Evolutionary conservation across 1,140 invertebrate species (phyloP), one percentile per base, ranked within the genome.

Genomic region (Coptotermes formosanus): DNA sequence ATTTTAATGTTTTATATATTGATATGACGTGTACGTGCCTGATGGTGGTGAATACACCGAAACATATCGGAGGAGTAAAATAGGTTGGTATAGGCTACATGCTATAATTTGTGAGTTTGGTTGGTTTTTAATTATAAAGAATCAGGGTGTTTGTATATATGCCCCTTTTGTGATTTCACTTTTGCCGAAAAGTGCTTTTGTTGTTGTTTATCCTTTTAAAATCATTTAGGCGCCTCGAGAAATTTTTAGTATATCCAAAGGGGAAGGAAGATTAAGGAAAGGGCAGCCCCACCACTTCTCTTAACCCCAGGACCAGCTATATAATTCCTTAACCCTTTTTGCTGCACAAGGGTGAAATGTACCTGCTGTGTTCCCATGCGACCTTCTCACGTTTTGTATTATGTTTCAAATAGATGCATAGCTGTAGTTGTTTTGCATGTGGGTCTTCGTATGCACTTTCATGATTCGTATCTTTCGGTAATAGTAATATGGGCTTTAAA

Each of bases 81-180:
- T n/a, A n/a, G n/a, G n/a, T n/a, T n/a, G n/a, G n/a, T n/a, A n/a
- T n/a, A n/a, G n/a, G n/a, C n/a, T n/a, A n/a, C n/a, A n/a, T n/a
- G n/a, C n/a, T n/a, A n/a, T n/a, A n/a, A n/a, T n/a, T n/a, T n/a
- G n/a, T n/a, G n/a, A n/a, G n/a, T n/a, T n/a, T n/a, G n/a, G n/a
- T n/a, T n/a, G n/a, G n/a, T n/a, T n/a, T n/a, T n/a, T n/a, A n/a
- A n/a, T n/a, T n/a, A n/a, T n/a, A n/a, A n/a, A n/a, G 38, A 38
- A 38, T 38, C 38, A 38, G 38, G 2, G 38, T 38, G 4, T 38
- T 38, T 2, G 4, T 38, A 38, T 4, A 2, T 38, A 38, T 38
- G n/a, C 30, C 64, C n/a, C 64, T 75, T 75, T 75, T 75, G 64
- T 75, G 64, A 75, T 75, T 75, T 75, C 64, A 75, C 25, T 75